A percentile compares a stretch with the other conserved stretches of the same genome.
Conservation (phyloP, 2,888 invertebrate genomes). For the Epinotia demarniana region DNA sequence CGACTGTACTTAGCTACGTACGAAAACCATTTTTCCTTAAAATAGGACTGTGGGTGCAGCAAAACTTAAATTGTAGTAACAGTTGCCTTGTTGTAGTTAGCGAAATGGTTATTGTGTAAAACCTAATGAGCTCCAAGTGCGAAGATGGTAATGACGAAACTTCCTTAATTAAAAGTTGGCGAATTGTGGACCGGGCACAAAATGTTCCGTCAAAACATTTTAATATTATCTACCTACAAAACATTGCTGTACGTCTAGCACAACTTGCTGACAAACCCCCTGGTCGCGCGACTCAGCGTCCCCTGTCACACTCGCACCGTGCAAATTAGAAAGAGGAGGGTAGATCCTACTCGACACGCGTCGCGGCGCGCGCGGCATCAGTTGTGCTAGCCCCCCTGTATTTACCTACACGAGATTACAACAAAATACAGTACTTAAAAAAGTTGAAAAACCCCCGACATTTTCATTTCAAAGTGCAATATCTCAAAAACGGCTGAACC, state of each 20-base stretch:
- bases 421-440: too few species aligned
- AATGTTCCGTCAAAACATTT: constrained; percentile 26
- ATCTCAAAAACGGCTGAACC: too few species aligned
- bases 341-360: too few species aligned
- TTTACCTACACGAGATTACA: too few species aligned
- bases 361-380: too few species aligned
- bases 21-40: neutral
- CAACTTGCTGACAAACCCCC: too few species aligned
- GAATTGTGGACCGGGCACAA: constrained; percentile 22
- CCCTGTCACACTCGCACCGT: too few species aligned
- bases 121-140: constrained; percentile 31
- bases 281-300: too few species aligned
- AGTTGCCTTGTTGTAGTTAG: constrained; percentile 8
- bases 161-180: constrained; percentile 43
- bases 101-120: constrained; percentile 28
- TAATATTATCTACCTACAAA: constrained; percentile 1
- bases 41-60: neutral
- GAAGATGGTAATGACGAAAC: constrained; percentile 42
- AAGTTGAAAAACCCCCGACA: too few species aligned
- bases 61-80: constrained; percentile 35
- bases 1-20: neutral
- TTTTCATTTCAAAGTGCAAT: too few species aligned
- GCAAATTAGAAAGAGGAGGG: too few species aligned
- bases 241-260: too few species aligned
- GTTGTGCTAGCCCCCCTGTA: neutral